These are phyloP conservation scores for Anastatus disparis DNA, from an alignment of 1,140 invertebrate species.

Conservation along the genomic window DNA sequence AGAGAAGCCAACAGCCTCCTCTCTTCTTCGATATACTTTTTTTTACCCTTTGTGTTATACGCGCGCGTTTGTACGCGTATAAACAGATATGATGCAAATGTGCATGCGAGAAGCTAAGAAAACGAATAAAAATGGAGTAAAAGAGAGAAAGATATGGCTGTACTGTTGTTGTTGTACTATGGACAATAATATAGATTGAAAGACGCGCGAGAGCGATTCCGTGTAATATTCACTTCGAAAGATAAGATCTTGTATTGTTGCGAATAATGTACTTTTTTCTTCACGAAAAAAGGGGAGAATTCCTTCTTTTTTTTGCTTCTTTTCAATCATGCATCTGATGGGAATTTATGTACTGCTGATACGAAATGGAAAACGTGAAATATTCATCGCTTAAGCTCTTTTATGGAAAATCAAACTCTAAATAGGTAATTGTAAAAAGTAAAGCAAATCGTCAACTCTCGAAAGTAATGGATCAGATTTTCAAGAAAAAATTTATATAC, in stretches of 20 bases:
- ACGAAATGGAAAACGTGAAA: not conserved
- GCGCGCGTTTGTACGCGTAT: not conserved
- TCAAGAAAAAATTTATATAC: too few relatives aligned
- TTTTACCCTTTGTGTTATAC: not conserved
- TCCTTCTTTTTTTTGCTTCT: not conserved
- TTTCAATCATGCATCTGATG: too few relatives aligned
- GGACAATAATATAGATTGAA: slow-evolving; percentile 1
- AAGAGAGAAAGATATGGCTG: not conserved
- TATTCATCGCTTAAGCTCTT: too few relatives aligned
- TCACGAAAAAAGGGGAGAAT: too few relatives aligned
- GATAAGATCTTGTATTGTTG: slow-evolving; percentile 21
- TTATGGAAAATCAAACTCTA: too few relatives aligned
- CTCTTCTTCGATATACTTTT: not conserved
- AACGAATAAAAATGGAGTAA: not conserved
- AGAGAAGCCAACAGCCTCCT: too few relatives aligned
- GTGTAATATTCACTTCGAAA: slow-evolving; percentile 16
- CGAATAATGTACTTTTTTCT: not conserved
- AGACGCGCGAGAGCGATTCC: not conserved
- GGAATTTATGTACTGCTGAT: not conserved
- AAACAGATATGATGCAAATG: slow-evolving; percentile 37
- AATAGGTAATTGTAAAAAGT: too few relatives aligned
- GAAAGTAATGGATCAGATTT: too few relatives aligned
- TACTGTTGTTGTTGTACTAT: too few relatives aligned
- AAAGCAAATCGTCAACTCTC: too few relatives aligned
- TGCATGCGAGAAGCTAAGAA: not conserved